Evolutionary conservation across 2,797 vertebrate species (phyloP), one percentile per base, ranked within the genome.

Genomic region (Mico argentatus): DNA sequence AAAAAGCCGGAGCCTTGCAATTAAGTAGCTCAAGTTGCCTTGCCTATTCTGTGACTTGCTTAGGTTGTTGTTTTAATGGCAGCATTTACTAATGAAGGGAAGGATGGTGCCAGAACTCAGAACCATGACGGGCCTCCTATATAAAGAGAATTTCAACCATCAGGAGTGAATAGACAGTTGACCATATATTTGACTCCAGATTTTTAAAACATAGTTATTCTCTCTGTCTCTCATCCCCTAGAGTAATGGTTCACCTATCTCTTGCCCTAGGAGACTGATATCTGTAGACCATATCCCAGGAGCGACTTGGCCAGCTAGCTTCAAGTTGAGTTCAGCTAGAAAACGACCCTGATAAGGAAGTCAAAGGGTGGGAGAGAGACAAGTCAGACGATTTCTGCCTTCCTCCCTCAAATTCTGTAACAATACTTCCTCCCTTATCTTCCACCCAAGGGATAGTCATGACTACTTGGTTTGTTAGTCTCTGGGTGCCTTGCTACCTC

Each of bases 1-100:
- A 97, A 91, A 96, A 95, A 88, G 44, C 83, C 24, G 15, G 55
- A 44, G 84, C 85, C 95, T 97, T 95, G 96, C 89, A 96, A 97
- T 90, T 80, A 96, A 97, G 96, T 83, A 90, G 97, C 92, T 82
- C 64, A 86, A 82, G 70, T 93, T 97, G 91, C 90, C 84, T 93
- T 96, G 72, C 59, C 27, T 76, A 20, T 55, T 61, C 57, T 96
- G 84, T 52, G 41, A 91, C 84, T 93, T 39, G 75, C 75, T 92
- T 83, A 80, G 94, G 82, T 86, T 77, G 64, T 75, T 89, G 64
- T 88, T 95, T 87, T 76, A 94, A 87, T 39, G 85, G 90, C 24
- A 46, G 77, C 57, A 4, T 84, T 84, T 96, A 77, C 90, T 88
- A 79, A 85, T 9, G 44, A 91, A 55, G 36, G 79, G 19, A 59